A percentile compares a stretch with the other conserved stretches of the same genome.
phyloP scores from a whole-genome alignment of 2,113 vertebrate genomes.

The Penelope pileata region DNA sequence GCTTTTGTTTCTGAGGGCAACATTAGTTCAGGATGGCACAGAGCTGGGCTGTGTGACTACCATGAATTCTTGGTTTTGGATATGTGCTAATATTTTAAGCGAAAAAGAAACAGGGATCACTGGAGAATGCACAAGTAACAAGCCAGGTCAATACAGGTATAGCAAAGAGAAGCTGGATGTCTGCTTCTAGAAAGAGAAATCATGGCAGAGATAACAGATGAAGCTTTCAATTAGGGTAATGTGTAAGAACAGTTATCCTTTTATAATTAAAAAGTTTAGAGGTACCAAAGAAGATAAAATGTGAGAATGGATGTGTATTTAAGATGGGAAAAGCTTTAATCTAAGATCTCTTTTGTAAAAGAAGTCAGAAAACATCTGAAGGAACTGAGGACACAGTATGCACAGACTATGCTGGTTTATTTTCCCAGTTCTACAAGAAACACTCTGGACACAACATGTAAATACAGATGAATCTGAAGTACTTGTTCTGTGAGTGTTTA shows the following conservation, averaged over 20 bases:
- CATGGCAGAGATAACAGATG: background rate
- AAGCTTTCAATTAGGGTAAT: background rate
- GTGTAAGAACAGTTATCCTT: background rate
- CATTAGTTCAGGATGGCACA: background rate
- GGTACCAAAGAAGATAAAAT: background rate
- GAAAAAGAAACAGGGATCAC: background rate
- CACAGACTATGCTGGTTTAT: background rate
- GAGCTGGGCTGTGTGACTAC: background rate
- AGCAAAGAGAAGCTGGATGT: background rate
- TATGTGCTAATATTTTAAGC: background rate
- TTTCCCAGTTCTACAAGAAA: constrained; percentile 3
- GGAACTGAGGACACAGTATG: background rate
- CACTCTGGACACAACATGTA: background rate
- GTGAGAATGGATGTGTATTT: background rate
- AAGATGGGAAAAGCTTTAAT: background rate
- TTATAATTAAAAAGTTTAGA: background rate
- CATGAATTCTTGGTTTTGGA: background rate
- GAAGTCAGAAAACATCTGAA: constrained; percentile 1
- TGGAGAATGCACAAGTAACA: background rate
- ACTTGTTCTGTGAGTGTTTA: background rate
- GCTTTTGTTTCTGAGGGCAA: background rate
- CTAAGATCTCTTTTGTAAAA: background rate
- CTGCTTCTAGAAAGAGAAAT: background rate
- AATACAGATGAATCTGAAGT: constrained; percentile 33
- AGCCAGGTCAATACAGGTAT: background rate